A percentile compares a stretch with the other conserved stretches of the same genome.
phyloP scores from a whole-genome alignment of 2,888 invertebrate genomes.

The Diarsia rubi region DNA sequence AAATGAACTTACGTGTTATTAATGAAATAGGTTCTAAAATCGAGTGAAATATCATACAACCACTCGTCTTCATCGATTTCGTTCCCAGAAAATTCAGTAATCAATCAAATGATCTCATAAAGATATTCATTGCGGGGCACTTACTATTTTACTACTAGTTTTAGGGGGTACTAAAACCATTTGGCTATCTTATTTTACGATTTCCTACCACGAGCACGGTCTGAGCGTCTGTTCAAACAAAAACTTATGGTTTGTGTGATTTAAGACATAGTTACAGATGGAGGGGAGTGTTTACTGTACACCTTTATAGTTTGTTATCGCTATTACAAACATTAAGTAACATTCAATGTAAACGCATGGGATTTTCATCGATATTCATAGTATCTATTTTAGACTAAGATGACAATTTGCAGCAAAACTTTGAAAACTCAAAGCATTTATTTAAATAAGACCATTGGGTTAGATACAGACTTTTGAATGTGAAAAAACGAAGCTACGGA shows the following conservation, averaged over 20 bases:
- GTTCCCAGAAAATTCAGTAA: conserved; percentile 78
- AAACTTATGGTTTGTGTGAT: conserved; percentile 82
- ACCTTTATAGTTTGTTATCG: conserved; percentile 51
- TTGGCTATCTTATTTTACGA: conserved; percentile 87
- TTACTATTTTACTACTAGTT: conserved; percentile 86
- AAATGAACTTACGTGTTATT: conserved; percentile 12
- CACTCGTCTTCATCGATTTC: conserved; percentile 57
- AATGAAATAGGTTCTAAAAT: conserved; percentile 18
- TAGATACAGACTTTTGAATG: too few relatives aligned
- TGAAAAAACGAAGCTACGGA: too few relatives aligned
- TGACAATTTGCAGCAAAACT: not conserved
- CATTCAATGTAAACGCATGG: conserved; percentile 19
- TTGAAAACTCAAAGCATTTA: too few relatives aligned
- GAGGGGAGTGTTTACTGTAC: conserved; percentile 44
- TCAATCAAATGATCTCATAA: conserved; percentile 87
- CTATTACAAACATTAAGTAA: conserved; percentile 26
- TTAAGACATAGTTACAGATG: conserved; percentile 60
- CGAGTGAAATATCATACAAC: conserved; percentile 29
- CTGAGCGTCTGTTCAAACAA: conserved; percentile 76
- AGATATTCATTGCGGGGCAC: conserved; percentile 85
- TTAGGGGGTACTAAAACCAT: conserved; percentile 86
- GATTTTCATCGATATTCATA: not conserved
- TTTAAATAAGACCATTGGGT: too few relatives aligned
- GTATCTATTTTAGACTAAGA: not conserved
- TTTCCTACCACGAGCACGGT: conserved; percentile 75